Conservation (phyloP, 2,113 vertebrate genomes). For the Saguinus imperator region DNA sequence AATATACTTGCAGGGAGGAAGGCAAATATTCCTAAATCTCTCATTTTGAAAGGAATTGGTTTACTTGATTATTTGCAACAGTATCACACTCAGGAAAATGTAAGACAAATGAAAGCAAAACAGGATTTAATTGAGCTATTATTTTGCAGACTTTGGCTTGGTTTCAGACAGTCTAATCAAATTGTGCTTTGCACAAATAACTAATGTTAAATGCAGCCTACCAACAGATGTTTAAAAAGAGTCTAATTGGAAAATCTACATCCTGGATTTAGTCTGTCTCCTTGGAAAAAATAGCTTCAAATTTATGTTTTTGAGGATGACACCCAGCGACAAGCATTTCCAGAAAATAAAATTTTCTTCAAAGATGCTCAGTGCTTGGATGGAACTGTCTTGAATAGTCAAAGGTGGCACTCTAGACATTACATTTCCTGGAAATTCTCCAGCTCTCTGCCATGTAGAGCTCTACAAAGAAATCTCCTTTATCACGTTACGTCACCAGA, state of each 20-base stretch:
- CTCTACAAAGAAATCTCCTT: slow-evolving; percentile 47
- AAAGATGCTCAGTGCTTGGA: not conserved
- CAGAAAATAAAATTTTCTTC: slow-evolving; percentile 53
- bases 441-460: not conserved
- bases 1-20: slow-evolving; percentile 77
- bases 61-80: slow-evolving; percentile 86
- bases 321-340: slow-evolving; percentile 47
- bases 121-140: slow-evolving; percentile 90
- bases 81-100: slow-evolving; percentile 85
- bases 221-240: slow-evolving; percentile 88
- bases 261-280: slow-evolving; percentile 84
- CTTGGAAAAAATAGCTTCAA: slow-evolving; percentile 75
- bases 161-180: slow-evolving; percentile 89
- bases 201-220: slow-evolving; percentile 87
- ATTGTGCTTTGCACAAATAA: slow-evolving; percentile 86
- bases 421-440: not conserved
- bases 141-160: slow-evolving; percentile 89
- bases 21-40: slow-evolving; percentile 80
- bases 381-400: slow-evolving; percentile 18
- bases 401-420: not conserved
- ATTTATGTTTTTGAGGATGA: slow-evolving; percentile 59
- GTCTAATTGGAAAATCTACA: slow-evolving; percentile 88
- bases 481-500: not conserved
- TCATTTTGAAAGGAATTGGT: slow-evolving; percentile 84
- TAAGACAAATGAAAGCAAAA: slow-evolving; percentile 88